These are phyloP conservation scores for Litoditis marina DNA, from an alignment of 2,888 invertebrate genomes.

Conservation along the genomic window DNA sequence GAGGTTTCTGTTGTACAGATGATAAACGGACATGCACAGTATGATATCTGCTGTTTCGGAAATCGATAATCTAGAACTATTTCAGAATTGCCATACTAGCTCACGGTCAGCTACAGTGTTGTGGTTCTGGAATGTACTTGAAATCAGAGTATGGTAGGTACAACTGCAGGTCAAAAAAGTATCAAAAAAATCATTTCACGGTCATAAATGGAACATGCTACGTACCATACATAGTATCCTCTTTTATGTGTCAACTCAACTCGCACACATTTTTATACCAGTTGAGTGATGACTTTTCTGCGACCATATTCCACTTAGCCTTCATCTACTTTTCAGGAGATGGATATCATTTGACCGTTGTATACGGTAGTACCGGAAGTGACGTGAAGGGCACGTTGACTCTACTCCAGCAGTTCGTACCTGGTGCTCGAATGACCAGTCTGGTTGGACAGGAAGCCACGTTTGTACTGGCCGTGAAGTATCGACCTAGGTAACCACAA, in stretches of 20 bases:
- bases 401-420: constrained; percentile 21
- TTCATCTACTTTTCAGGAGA: constrained; percentile 72
- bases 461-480: constrained; percentile 65
- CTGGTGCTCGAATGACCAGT: constrained; percentile 67
- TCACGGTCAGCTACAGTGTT: constrained; percentile 76
- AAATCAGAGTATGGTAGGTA: constrained; percentile 78
- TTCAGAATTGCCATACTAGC: constrained; percentile 78
- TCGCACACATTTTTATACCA: too few relatives aligned
- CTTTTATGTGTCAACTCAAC: too few relatives aligned
- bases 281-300: too few relatives aligned
- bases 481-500: constrained; percentile 15
- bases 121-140: constrained; percentile 74
- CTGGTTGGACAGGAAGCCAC: constrained; percentile 77
- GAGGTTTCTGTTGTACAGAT: too few relatives aligned
- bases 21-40: too few relatives aligned
- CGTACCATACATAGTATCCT: too few relatives aligned
- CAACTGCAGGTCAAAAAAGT: too few relatives aligned
- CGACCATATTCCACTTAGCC: too few relatives aligned
- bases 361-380: constrained; percentile 64
- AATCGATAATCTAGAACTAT: too few relatives aligned
- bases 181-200: too few relatives aligned
- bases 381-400: constrained; percentile 15
- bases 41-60: too few relatives aligned
- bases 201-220: too few relatives aligned
- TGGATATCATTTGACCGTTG: constrained; percentile 77